Conservation (phyloP, 2,888 invertebrate species). For the Gonocerus acuteangulatus region DNA sequence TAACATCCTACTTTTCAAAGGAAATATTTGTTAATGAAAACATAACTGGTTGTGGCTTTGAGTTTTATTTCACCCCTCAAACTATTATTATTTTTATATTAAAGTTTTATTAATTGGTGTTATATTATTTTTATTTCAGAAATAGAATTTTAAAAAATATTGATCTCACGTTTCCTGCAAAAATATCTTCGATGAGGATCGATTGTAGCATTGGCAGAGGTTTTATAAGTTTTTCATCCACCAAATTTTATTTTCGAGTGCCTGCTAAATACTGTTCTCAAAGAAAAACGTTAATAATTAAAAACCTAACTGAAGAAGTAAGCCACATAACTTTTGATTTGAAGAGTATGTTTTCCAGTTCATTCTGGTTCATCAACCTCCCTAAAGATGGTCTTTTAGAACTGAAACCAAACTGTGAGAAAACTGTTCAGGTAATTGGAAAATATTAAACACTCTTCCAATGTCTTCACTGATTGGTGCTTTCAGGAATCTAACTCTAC, state of each 20-base stretch:
- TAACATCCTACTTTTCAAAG: no score
- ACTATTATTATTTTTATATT: no score
- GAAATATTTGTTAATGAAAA: no score
- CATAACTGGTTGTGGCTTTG: no score
- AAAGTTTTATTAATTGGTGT: no score
- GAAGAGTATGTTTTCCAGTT: not conserved
- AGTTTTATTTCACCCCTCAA: no score
- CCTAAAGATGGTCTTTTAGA: not conserved
- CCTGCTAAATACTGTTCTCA: constrained; percentile 17
- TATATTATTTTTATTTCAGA: not conserved
- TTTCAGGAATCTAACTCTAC: no score
- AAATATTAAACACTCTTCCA: no score
- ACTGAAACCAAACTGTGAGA: no score
- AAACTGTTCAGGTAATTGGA: no score
- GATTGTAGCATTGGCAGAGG: constrained; percentile 27
- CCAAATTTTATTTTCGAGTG: constrained; percentile 20
- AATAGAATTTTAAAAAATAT: constrained; percentile 6
- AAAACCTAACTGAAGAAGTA: constrained; percentile 16
- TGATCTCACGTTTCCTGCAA: constrained; percentile 2
- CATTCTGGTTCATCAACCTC: not conserved
- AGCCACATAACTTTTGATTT: constrained; percentile 1
- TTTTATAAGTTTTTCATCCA: constrained; percentile 19
- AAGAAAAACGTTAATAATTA: constrained; percentile 2
- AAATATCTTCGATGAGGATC: constrained; percentile 16
- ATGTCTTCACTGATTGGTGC: no score